phyloP scores from a whole-genome alignment of 2,113 vertebrate genomes.

The Morone chrysops region DNA sequence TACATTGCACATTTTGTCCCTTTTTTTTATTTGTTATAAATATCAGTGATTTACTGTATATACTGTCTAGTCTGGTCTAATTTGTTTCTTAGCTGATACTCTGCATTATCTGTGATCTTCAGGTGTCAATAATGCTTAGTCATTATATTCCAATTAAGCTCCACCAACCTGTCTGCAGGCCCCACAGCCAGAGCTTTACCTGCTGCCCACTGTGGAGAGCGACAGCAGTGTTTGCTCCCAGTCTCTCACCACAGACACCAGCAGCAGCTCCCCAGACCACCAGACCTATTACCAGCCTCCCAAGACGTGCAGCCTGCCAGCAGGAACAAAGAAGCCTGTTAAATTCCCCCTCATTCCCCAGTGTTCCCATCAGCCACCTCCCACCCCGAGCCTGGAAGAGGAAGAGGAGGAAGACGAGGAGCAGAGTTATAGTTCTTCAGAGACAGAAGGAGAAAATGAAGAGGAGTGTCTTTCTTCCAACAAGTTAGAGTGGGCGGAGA shows the following conservation, averaged over 20 bases:
- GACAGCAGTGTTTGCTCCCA: slow-evolving; percentile 83
- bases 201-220: slow-evolving; percentile 84
- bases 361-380: slow-evolving; percentile 71
- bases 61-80: not conserved
- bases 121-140: not conserved
- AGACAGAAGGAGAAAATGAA: slow-evolving; percentile 64
- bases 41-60: not conserved
- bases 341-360: slow-evolving; percentile 81
- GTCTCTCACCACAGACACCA: slow-evolving; percentile 79
- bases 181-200: slow-evolving; percentile 91
- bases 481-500: slow-evolving; percentile 55
- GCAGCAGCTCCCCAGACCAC: slow-evolving; percentile 67
- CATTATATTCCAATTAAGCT: not conserved
- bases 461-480: slow-evolving; percentile 39
- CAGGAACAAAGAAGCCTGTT: slow-evolving; percentile 74
- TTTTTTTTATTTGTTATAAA: not conserved
- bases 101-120: not conserved
- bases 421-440: slow-evolving; percentile 70
- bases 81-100: not conserved
- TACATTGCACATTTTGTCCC: not conserved
- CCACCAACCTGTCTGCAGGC: slow-evolving; percentile 83
- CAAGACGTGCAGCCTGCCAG: slow-evolving; percentile 66
- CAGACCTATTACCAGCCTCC: slow-evolving; percentile 63
- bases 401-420: slow-evolving; percentile 59
- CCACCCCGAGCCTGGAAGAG: slow-evolving; percentile 53